These are phyloP conservation scores for Drosophila yakuba DNA, from an alignment of 1,140 invertebrate genomes.

Conservation along the genomic window DNA sequence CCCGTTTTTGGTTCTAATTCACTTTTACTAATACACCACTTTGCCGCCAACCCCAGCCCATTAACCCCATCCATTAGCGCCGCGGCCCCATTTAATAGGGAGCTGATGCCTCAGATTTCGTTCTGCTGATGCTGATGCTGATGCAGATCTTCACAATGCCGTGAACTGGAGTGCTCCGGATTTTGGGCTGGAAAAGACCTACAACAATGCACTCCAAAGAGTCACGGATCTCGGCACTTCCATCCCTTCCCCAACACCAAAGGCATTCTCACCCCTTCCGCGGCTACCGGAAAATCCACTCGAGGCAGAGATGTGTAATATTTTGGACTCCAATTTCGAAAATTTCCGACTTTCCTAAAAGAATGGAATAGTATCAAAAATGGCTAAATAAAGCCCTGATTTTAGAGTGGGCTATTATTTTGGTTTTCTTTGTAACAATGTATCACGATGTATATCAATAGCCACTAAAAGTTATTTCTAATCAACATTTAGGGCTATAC, in stretches of 20 bases:
- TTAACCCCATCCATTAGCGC: slow-evolving; percentile 58
- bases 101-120: slow-evolving; percentile 27
- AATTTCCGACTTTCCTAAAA: background rate
- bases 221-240: slow-evolving; percentile 36
- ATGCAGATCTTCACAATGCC: slow-evolving; percentile 24
- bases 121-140: slow-evolving; percentile 7
- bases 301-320: slow-evolving; percentile 10
- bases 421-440: too few species aligned
- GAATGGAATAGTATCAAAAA: too few species aligned
- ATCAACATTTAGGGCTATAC: too few species aligned
- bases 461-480: too few species aligned
- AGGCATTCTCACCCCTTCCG: background rate
- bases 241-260: slow-evolving; percentile 23
- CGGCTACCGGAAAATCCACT: slow-evolving; percentile 34
- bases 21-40: slow-evolving; percentile 48
- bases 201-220: slow-evolving; percentile 25
- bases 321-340: background rate
- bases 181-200: slow-evolving; percentile 27
- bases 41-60: slow-evolving; percentile 47
- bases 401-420: too few species aligned
- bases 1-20: slow-evolving; percentile 41
- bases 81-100: slow-evolving; percentile 45
- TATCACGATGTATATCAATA: too few species aligned
- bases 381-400: too few species aligned
- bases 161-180: slow-evolving; percentile 5